phyloP scores from a whole-genome alignment of 2,797 vertebrate species.

The Lutjanus campechanus region DNA sequence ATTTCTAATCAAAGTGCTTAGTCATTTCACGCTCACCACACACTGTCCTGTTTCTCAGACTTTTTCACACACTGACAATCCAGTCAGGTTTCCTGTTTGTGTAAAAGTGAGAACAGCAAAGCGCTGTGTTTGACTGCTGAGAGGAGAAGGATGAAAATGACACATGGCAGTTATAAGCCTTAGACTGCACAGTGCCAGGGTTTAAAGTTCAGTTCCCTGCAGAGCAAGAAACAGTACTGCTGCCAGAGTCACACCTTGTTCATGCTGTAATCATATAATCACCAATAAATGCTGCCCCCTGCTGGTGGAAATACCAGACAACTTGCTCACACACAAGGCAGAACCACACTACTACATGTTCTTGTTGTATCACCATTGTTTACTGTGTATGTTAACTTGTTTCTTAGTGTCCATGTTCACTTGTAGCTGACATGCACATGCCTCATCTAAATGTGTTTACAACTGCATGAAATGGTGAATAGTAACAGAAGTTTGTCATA shows the following conservation, averaged over 20 bases:
- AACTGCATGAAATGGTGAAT: background rate
- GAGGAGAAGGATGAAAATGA: slow-evolving; percentile 13
- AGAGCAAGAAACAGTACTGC: background rate
- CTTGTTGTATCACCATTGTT: background rate
- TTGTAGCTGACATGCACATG: background rate
- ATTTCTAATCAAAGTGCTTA: slow-evolving; percentile 17
- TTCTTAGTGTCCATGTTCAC: background rate
- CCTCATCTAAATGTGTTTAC: background rate
- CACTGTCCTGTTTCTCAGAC: slow-evolving; percentile 14
- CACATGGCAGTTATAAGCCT: background rate
- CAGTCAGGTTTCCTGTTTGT: slow-evolving; percentile 62
- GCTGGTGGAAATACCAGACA: background rate
- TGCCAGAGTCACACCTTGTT: background rate
- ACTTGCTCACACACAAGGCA: background rate
- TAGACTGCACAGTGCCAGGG: background rate
- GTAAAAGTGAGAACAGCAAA: slow-evolving; percentile 37
- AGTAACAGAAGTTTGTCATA: background rate
- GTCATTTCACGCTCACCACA: slow-evolving; percentile 18
- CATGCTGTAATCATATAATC: background rate
- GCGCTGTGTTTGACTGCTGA: slow-evolving; percentile 12
- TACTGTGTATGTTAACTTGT: background rate
- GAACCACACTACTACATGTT: background rate
- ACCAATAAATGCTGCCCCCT: slow-evolving; percentile 1
- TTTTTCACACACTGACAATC: slow-evolving; percentile 20
- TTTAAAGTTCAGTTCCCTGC: background rate